Evolutionary conservation across 1,140 invertebrate genomes (phyloP), one percentile per base, ranked within the genome.

Genomic region (Drosophila sulfurigaster): DNA sequence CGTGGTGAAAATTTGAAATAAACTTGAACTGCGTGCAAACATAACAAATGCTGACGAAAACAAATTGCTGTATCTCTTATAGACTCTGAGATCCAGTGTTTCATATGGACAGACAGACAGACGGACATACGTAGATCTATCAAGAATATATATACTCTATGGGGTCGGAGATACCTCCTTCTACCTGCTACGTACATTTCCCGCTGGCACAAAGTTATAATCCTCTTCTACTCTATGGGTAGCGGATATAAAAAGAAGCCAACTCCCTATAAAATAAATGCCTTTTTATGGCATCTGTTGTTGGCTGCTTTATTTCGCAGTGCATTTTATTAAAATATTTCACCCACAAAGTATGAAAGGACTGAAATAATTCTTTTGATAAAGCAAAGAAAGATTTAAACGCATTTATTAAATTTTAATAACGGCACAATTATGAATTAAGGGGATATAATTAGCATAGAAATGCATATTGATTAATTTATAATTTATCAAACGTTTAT

Each of bases 281-380:
- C 32, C 49, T 80, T 83, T 82, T 77, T 69, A 70, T 63, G 69
- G 59, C 66, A 58, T 64, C 41, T 64, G 64, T 52, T 67, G 54
- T 75, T 66, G 57, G 41, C 41, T 43, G 41, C 41, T n/a, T 43
- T 4, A 25, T 25, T 41, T 10, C 10, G 0, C 32, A 32, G 38
- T 38, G 41, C 5, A 43, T 43, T 72, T 82, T 83, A 82, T 82
- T 79, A 83, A 83, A 82, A 79, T 57, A 79, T 83, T 69, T 76
- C 58, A 10, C 48, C 45, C 51, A 48, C 38, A 52, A 51, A 58
- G 20, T 45, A 59, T 38, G 62, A 45, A 63, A 51, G n/a, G 20
- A n/a, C 3, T 28, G 41, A 35, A 49, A 38, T 57, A 57, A 57
- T 20, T 45, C 32, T 3, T 7, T 20, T 46, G 3, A 13, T 25